Evolutionary conservation across 2,113 vertebrate genomes (phyloP).

Genomic region (Marcusenius ussheri): DNA sequence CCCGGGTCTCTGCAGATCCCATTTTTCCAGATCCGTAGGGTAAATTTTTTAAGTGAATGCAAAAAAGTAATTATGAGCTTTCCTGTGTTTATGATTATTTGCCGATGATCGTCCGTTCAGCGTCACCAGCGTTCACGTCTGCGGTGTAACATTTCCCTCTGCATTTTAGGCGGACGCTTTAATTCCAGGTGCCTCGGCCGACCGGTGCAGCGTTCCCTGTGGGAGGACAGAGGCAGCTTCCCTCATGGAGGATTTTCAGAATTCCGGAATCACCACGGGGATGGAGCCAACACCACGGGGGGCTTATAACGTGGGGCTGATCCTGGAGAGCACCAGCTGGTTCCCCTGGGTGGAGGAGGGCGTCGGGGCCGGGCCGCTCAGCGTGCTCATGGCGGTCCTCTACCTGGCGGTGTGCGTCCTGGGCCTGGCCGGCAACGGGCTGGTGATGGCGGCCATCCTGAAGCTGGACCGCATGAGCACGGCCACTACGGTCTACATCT

Average conservation of each 20-base stretch:
- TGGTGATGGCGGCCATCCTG: slow-evolving; percentile 55
- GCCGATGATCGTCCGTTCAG: not conserved
- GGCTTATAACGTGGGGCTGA: slow-evolving; percentile 25
- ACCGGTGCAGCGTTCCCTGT: not conserved
- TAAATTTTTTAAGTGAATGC: not conserved
- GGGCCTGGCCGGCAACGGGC: slow-evolving; percentile 56
- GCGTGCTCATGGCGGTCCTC: slow-evolving; percentile 48
- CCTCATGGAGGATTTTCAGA: not conserved
- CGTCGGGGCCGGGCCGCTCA: slow-evolving; percentile 23
- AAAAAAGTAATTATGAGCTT: not conserved
- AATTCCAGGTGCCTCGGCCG: not conserved
- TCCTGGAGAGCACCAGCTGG: slow-evolving; percentile 5
- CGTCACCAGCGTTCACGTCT: not conserved
- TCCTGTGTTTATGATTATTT: not conserved
- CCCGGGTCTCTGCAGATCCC: not conserved
- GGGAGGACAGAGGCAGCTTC: not conserved
- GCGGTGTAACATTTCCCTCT: not conserved
- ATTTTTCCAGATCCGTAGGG: not conserved
- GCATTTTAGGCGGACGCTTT: not conserved
- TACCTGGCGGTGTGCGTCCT: slow-evolving; percentile 57
- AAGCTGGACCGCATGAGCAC: slow-evolving; percentile 61
- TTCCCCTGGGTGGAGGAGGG: slow-evolving; percentile 23
- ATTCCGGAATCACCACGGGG: not conserved
- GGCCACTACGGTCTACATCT: slow-evolving; percentile 63
- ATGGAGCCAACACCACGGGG: slow-evolving; percentile 12